Conservation (phyloP, 2,113 vertebrate genomes). For the Phrynosoma platyrhinos region DNA sequence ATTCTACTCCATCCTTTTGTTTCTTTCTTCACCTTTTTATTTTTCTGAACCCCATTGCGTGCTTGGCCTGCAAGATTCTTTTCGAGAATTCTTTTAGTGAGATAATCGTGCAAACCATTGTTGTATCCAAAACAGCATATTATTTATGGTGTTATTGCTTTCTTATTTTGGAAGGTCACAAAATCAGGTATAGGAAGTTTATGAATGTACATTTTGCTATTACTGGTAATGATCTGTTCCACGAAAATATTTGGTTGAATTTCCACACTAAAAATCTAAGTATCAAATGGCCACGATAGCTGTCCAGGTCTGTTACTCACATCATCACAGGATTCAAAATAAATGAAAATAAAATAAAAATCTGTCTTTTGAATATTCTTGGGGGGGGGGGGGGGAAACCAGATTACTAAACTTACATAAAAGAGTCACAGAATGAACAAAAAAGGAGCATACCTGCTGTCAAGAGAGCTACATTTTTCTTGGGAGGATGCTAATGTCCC, state of each 20-base stretch:
- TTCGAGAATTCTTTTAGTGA: neutral
- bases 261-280: neutral
- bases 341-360: slow-evolving; percentile 11
- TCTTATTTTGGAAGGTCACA: neutral
- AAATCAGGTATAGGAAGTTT: neutral
- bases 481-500: slow-evolving; percentile 58
- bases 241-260: neutral
- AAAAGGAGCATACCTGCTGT: slow-evolving; percentile 46
- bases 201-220: neutral
- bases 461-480: slow-evolving; percentile 51
- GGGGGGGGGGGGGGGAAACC: neutral
- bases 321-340: neutral
- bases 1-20: neutral
- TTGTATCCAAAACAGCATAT: neutral
- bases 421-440: slow-evolving; percentile 31
- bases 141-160: neutral
- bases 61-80: neutral
- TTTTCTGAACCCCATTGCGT: neutral
- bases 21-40: neutral
- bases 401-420: slow-evolving; percentile 11
- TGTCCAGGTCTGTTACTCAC: slow-evolving; percentile 34
- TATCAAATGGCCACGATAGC: neutral
- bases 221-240: neutral
- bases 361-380: slow-evolving; percentile 39
- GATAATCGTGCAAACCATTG: neutral